Evolutionary conservation across 2,113 vertebrate genomes (phyloP), one percentile per base, ranked within the genome.

Genomic region (Thermophis baileyi): DNA sequence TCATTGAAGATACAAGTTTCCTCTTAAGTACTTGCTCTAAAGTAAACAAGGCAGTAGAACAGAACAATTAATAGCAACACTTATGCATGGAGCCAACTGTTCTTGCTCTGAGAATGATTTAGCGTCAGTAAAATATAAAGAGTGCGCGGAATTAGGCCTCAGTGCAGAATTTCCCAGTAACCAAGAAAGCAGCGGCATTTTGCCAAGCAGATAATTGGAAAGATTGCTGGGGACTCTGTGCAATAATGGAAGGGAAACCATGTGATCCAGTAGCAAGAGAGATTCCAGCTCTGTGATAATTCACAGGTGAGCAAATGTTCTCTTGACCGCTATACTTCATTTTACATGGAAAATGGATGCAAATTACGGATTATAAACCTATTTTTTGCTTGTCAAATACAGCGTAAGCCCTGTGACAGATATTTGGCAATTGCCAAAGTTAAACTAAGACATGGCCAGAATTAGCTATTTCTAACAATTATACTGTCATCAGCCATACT

Each of bases 161-260:
- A 49, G 18, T 93, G 92, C 53, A 47, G 86, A 60, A 94, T 93
- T 35, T 2, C 91, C 81, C 92, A 89, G n/a, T 91, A 89, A 92
- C 93, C 90, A 94, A 50, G 30, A 0, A 1, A 14, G 16, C 22
- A 1, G n/a, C 50, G 50, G 11, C 0, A 0, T 3, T 74, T 60
- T 92, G 35, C 89, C 94, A 94, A 96, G 88, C 91, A 18, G 2
- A 51, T 54, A 96, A 94, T 87, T 95, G 95, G 96, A 94, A 12
- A 69, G 90, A 93, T 25, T 93, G 27, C 46, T 18, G 30, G 94
- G 93, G 57, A 94, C 16, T 94, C 90, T 90, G 90, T 57, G 74
- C 89, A 90, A 91, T 91, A 89, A 93, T 89, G 46, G 24, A 1
- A 93, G 63, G 89, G 93, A 90, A 40, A 87, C 51, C 87, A 88